phyloP scores from a whole-genome alignment of 2,888 invertebrate genomes.

The Gasteruption jaculator region DNA sequence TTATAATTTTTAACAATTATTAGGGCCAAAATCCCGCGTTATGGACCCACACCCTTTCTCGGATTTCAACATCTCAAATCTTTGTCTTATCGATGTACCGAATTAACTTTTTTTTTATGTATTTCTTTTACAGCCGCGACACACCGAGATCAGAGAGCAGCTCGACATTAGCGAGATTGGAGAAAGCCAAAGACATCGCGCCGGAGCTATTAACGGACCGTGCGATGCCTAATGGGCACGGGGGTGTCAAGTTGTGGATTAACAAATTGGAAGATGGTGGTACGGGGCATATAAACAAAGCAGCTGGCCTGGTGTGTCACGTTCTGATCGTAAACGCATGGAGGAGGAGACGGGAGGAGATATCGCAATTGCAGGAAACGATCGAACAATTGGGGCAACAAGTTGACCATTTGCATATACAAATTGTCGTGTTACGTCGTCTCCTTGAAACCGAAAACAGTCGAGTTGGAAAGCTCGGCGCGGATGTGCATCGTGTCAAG shows the following conservation, averaged over 20 bases:
- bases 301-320: conserved; percentile 52
- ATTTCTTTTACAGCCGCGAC: too few relatives aligned
- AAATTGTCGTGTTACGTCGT: conserved; percentile 58
- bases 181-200: conserved; percentile 24
- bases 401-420: conserved; percentile 54
- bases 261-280: too few relatives aligned
- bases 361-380: conserved; percentile 52
- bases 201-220: conserved; percentile 13
- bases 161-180: conserved; percentile 19
- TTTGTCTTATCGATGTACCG: too few relatives aligned
- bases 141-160: conserved; percentile 24
- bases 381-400: conserved; percentile 54
- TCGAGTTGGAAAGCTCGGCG: conserved; percentile 54
- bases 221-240: not conserved
- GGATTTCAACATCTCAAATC: too few relatives aligned
- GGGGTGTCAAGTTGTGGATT: too few relatives aligned
- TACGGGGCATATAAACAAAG: conserved; percentile 38
- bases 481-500: conserved; percentile 53
- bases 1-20: too few relatives aligned
- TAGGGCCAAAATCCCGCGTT: too few relatives aligned
- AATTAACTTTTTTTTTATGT: conserved; percentile 3
- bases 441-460: conserved; percentile 59
- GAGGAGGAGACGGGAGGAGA: conserved; percentile 55
- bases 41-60: too few relatives aligned
- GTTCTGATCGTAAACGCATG: conserved; percentile 56